Conservation (phyloP, 2,888 invertebrate species). For the Drosophila eohydei region DNA sequence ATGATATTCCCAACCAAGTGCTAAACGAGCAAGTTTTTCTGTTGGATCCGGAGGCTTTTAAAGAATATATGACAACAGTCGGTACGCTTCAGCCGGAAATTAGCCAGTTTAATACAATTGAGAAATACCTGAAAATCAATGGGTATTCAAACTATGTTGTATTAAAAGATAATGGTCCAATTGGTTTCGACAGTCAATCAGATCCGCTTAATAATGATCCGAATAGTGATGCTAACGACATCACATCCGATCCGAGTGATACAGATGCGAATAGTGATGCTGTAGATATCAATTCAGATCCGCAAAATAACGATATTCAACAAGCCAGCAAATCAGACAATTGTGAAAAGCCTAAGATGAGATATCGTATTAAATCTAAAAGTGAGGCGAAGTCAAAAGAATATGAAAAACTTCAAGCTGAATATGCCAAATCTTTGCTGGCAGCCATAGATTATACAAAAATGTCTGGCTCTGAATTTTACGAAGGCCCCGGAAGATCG, state of each 20-base stretch:
- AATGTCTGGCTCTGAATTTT: not conserved
- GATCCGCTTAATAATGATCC: not conserved
- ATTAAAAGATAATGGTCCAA: not conserved
- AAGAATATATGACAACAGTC: not conserved
- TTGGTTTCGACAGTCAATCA: no score
- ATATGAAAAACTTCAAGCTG: not conserved
- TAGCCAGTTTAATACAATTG: not conserved
- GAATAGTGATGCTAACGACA: not conserved
- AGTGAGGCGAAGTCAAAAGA: not conserved
- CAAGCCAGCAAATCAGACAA: not conserved
- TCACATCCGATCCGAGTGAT: not conserved
- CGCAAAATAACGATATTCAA: no score
- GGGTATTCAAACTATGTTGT: not conserved
- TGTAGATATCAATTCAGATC: no score
- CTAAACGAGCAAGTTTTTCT: not conserved
- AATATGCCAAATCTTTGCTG: not conserved
- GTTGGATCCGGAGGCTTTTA: not conserved
- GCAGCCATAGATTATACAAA: not conserved
- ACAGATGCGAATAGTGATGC: no score
- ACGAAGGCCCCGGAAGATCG: not conserved
- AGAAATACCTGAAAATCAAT: conserved; percentile 3
- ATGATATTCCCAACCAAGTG: rapidly evolving
- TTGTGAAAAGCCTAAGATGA: not conserved
- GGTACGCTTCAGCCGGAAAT: not conserved
- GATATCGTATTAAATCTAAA: not conserved